Conservation (phyloP, 2,888 invertebrate species). For the Drosophila putrida region DNA sequence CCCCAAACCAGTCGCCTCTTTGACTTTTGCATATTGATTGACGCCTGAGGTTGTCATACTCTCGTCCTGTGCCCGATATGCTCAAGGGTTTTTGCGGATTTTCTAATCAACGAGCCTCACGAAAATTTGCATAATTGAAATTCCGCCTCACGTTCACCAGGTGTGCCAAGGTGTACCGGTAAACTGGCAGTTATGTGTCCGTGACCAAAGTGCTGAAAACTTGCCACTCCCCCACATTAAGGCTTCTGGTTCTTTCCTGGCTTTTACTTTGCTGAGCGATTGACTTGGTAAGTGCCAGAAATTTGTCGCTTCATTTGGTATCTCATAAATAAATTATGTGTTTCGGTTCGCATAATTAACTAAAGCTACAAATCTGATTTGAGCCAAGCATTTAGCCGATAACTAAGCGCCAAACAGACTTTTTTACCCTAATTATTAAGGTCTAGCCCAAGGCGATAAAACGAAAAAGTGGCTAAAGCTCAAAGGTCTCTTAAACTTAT, state of each 20-base stretch:
- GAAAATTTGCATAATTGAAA: constrained; percentile 81
- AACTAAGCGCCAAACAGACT: constrained; percentile 29
- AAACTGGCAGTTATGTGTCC: constrained; percentile 39
- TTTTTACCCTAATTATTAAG: constrained; percentile 62
- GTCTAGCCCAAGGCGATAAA: constrained; percentile 18
- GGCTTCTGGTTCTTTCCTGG: neutral
- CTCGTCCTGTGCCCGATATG: constrained; percentile 13
- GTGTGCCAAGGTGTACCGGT: constrained; percentile 12
- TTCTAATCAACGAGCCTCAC: constrained; percentile 73
- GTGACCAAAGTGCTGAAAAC: constrained; percentile 53
- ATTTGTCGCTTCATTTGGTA: constrained; percentile 79
- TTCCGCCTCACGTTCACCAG: constrained; percentile 56
- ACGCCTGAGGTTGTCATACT: constrained; percentile 2
- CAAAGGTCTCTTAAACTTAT: constrained; percentile 8
- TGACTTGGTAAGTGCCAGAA: constrained; percentile 75
- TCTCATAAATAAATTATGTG: constrained; percentile 75
- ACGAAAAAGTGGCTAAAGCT: constrained; percentile 1
- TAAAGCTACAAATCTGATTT: constrained; percentile 72
- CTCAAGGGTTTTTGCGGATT: constrained; percentile 69
- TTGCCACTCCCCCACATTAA: constrained; percentile 27
- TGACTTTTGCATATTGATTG: constrained; percentile 67
- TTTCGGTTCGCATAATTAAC: constrained; percentile 64
- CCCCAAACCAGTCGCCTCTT: neutral
- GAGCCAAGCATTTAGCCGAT: constrained; percentile 75
- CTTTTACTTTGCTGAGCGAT: constrained; percentile 46